Evolutionary conservation across 2,113 vertebrate species (phyloP), one percentile per base, ranked within the genome.

Genomic region (Grammomys surdaster): DNA sequence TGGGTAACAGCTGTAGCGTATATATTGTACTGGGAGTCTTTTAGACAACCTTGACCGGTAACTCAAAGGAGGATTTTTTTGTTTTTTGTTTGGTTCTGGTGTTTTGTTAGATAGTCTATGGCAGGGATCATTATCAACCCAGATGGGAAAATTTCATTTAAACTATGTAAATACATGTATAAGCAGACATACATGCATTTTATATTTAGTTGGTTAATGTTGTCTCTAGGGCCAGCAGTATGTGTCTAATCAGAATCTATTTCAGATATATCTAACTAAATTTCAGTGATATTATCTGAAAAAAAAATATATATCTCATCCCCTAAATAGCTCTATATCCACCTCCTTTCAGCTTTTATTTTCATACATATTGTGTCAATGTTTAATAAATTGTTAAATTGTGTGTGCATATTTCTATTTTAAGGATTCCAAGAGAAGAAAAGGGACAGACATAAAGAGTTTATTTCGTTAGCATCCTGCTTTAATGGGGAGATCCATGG

Each of bases 201-300:
- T 46, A 46, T 85, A 77, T 56, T 70, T 46, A 82, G 46, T 93
- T 82, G 46, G 93, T 93, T 73, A 88, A 63, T 85, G 24, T 16
- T 93, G 65, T 89, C 48, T 73, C 40, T 94, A 43, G 78, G 20
- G 60, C 54, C 51, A 82, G 54, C 9, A 36, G 20, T 87, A 69
- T 65, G 43, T 24, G 16, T 78, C 28, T 87, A 92, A 46, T 7
- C 11, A 63, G 51, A 78, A 43, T 91, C 63, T 40, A 65, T 85
- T 48, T 89, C 10, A 78, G 16, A 78, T 89, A 85, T 91, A 65
- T 48, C 17, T 82, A 76, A 81, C 48, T 81, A 86, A 48, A 69
- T 94, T 78, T 82, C 48, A 92, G 1, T 48, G 78, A 28, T 13
- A 13, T 10, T 11, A 51, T 51, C 9, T 51, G 48, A 51, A 48